Evolutionary conservation across 2,888 invertebrate species (phyloP).

Genomic region (Cantharis rustica): DNA sequence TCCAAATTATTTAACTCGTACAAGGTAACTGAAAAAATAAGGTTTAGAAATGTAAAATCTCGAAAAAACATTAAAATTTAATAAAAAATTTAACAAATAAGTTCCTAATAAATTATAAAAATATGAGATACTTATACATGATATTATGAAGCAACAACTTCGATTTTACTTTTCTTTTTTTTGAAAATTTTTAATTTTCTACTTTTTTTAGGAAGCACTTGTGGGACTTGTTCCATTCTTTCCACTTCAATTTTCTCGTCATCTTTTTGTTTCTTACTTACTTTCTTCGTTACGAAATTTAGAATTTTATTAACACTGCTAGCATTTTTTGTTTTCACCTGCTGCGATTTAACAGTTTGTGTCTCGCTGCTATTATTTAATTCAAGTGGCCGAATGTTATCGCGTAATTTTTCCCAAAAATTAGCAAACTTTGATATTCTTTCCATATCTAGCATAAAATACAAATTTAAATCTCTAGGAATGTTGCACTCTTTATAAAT

Average conservation of each 20-base stretch:
- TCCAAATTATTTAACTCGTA: no score
- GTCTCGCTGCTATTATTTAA: slow-evolving; percentile 6
- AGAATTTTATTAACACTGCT: not conserved
- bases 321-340: not conserved
- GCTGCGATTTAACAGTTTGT: not conserved
- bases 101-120: not conserved
- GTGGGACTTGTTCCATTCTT: not conserved
- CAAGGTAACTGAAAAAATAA: not conserved
- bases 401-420: slow-evolving; percentile 72
- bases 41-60: no score
- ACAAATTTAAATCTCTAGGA: slow-evolving; percentile 69
- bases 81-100: not conserved
- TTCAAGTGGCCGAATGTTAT: slow-evolving; percentile 56
- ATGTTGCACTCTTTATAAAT: slow-evolving; percentile 69
- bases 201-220: not conserved
- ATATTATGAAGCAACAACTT: not conserved
- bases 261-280: not conserved
- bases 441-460: slow-evolving; percentile 67
- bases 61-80: not conserved
- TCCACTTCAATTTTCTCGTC: not conserved
- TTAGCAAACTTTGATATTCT: slow-evolving; percentile 62
- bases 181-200: not conserved
- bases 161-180: not conserved
- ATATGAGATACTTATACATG: not conserved
- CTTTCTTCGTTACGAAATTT: not conserved